Percentiles rank a stretch among this genome's conserved stretches.
These are phyloP conservation scores for Ptiloglossa arizonensis DNA, from an alignment of 1,140 invertebrate genomes.

Conservation along the genomic window DNA sequence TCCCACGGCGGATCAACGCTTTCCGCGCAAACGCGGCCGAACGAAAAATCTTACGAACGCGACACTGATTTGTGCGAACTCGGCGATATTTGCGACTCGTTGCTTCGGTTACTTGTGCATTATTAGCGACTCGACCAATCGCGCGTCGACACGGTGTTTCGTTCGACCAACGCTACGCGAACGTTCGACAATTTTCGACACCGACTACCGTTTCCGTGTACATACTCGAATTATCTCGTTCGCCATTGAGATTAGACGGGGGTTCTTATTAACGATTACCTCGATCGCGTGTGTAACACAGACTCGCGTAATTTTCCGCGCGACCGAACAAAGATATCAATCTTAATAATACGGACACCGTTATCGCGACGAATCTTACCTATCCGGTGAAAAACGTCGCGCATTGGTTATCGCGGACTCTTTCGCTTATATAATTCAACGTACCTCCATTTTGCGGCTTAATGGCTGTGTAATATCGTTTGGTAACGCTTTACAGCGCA, in stretches of 20 bases:
- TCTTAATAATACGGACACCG: slow-evolving; percentile 35
- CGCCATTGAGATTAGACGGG: neutral
- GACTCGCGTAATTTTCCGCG: neutral
- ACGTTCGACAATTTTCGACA: neutral
- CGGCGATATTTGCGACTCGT: no score
- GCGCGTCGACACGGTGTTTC: neutral
- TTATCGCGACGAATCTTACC: slow-evolving; percentile 28
- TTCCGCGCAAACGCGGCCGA: neutral
- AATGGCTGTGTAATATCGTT: neutral
- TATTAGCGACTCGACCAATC: no score
- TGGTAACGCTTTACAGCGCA: neutral
- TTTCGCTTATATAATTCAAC: slow-evolving; percentile 39
- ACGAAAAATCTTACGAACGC: neutral
- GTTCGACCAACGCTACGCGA: neutral
- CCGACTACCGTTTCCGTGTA: neutral
- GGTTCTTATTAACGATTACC: slow-evolving; percentile 5
- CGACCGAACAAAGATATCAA: slow-evolving; percentile 17
- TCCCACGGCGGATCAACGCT: neutral
- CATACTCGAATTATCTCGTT: slow-evolving; percentile 13
- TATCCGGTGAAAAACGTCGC: slow-evolving; percentile 15
- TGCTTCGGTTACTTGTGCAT: no score
- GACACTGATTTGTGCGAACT: no score
- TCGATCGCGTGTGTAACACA: slow-evolving; percentile 1
- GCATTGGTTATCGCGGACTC: slow-evolving; percentile 4
- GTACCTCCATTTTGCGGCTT: slow-evolving; percentile 14